Conservation (phyloP, 1,140 invertebrate genomes). For the Drosophila yakuba region DNA sequence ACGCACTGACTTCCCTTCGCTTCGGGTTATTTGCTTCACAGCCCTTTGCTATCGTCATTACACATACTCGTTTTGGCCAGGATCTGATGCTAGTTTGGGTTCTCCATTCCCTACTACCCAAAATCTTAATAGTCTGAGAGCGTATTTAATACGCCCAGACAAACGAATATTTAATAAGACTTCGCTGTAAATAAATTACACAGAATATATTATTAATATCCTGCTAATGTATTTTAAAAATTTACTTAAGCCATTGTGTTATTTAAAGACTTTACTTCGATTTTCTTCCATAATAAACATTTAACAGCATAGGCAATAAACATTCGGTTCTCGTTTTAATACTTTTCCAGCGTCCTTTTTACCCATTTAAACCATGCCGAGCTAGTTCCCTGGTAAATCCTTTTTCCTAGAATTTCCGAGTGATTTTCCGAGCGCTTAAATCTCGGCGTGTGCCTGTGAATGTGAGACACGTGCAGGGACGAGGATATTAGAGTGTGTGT, state of each 20-base stretch:
- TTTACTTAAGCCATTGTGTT: no score
- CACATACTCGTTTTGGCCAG: slow-evolving; percentile 28
- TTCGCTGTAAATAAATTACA: no score
- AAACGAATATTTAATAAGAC: no score
- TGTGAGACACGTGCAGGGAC: slow-evolving; percentile 21
- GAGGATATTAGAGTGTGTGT: slow-evolving; percentile 11
- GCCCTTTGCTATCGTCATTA: slow-evolving; percentile 26
- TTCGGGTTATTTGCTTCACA: background rate
- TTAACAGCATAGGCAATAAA: no score
- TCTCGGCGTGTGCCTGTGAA: slow-evolving; percentile 43
- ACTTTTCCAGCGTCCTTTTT: background rate
- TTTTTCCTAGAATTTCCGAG: slow-evolving; percentile 3
- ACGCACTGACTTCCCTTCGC: background rate
- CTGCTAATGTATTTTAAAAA: no score
- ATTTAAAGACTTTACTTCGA: no score
- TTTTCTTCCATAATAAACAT: no score
- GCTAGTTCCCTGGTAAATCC: slow-evolving; percentile 1
- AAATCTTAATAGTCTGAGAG: no score
- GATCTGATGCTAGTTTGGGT: background rate
- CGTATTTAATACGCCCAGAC: no score
- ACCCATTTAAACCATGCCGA: background rate
- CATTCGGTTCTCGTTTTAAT: no score
- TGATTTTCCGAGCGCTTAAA: slow-evolving; percentile 52
- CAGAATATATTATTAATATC: no score
- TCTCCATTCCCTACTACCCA: background rate